A percentile compares a stretch with the other conserved stretches of the same genome.
Evolutionary conservation across 2,797 vertebrate species (phyloP).

Genomic region (Cichlasoma orientale): DNA sequence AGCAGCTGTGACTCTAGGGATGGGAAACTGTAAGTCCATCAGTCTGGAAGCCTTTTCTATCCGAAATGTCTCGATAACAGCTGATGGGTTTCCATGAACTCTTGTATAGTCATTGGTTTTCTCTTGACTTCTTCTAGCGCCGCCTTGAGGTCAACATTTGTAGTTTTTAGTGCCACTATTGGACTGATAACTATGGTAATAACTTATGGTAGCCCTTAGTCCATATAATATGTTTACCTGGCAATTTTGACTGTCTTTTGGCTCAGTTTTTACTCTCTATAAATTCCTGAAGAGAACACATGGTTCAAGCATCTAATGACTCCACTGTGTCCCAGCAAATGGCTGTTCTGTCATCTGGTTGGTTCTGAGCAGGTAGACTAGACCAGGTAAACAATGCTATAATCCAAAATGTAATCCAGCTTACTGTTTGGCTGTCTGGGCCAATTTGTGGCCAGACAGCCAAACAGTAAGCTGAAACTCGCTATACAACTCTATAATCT

Average conservation of each 20-base stretch:
- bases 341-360: not conserved
- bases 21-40: not conserved
- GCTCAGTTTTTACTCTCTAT: not conserved
- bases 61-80: conserved; percentile 3
- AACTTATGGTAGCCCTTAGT: not conserved
- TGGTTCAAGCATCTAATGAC: not conserved
- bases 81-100: not conserved
- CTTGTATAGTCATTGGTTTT: not conserved
- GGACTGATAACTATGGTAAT: not conserved
- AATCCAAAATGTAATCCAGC: not conserved
- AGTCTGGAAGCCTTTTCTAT: not conserved
- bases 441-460: not conserved
- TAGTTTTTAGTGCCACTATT: not conserved
- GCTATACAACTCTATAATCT: not conserved
- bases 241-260: too few relatives aligned
- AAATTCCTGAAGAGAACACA: not conserved
- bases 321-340: not conserved
- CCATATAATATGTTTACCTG: not conserved
- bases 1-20: not conserved
- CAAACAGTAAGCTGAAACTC: not conserved
- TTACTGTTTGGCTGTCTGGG: not conserved
- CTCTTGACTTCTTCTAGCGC: not conserved
- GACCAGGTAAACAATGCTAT: not conserved
- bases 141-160: not conserved
- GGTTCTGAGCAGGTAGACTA: not conserved